Base-by-base conservation (phyloP, 2,888 invertebrate genomes). In the Napeogenes inachia region DNA sequence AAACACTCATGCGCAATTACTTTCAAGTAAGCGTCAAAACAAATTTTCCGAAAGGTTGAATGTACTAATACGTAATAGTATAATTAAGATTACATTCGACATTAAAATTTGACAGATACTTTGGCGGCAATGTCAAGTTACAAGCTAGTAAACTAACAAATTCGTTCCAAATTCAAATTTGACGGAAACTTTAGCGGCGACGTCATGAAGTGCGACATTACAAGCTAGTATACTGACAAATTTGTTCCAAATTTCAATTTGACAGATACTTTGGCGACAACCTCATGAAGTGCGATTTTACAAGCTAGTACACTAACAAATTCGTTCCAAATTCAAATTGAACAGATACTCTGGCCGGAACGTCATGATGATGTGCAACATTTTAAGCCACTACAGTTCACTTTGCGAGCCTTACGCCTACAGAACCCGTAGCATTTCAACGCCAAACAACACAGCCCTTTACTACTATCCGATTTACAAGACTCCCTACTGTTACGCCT, bases 381-480 rank as follows among this genome's bases (percentile, higher is more conserved):
- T 46, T 79, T 76, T 42, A 85, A 78, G 74, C 83, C 75, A 70
- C 77, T 78, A 77, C 87, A 85, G 45, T 78, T 80, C 2, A 85
- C 82, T 70, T 77, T 81, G 47, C 82, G 72, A 69, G 82, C 86
- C 54, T 81, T 77, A 60, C 81, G 71, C 69, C 87, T 77, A 81
- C 89, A 89, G 64, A 89, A 85, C 69, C 89, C 87, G 64, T 85
- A 85, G 67, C 89, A 90, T 61, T 89, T 87, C 61, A 89, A 67
- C 63, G 85, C 87, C 54, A 88, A 70, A 74, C 89, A 89, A 70
- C 89, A 87, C 59, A 87, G 72, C 8, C 87, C 84, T 46, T 73
- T 79, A 73, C 82, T 84, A 38, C 68, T 75, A 60, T 82, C 84
- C 55, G 89, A 88, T 61, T 81, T 85, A 66, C 87, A 87, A 4